These are phyloP conservation scores for Hypomecis punctinalis DNA, from an alignment of 2,888 invertebrate genomes.

Conservation along the genomic window DNA sequence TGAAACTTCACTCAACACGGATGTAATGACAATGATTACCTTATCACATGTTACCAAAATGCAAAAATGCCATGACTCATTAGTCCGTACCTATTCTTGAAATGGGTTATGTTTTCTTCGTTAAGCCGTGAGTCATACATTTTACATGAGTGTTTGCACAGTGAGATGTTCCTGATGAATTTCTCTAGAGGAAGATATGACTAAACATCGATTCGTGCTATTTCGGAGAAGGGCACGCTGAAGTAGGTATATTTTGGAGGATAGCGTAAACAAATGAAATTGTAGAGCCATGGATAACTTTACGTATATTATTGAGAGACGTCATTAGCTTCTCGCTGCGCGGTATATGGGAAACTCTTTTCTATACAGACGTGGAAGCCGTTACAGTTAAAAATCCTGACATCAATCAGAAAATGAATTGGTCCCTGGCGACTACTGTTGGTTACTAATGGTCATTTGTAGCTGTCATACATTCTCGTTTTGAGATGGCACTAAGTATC, in stretches of 20 bases:
- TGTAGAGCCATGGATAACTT: no score
- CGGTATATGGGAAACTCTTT: no score
- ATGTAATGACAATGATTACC: slow-evolving; percentile 11
- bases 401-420: no score
- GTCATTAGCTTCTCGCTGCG: no score
- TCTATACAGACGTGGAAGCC: no score
- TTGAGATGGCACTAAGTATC: no score
- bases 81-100: slow-evolving; percentile 47
- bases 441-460: no score
- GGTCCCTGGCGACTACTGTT: no score
- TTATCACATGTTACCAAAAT: slow-evolving; percentile 16
- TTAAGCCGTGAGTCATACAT: slow-evolving; percentile 50
- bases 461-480: no score
- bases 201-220: slow-evolving; percentile 14
- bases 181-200: slow-evolving; percentile 33
- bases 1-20: neutral
- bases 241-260: slow-evolving; percentile 2
- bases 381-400: no score
- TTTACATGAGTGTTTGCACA: slow-evolving; percentile 29
- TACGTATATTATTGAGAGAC: no score
- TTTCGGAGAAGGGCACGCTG: slow-evolving; percentile 19
- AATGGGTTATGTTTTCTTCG: slow-evolving; percentile 61
- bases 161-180: slow-evolving; percentile 26
- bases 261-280: slow-evolving; percentile 15
- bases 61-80: slow-evolving; percentile 16